Conservation (phyloP, 2,888 invertebrate genomes). For the Mactromeris polynyma region DNA sequence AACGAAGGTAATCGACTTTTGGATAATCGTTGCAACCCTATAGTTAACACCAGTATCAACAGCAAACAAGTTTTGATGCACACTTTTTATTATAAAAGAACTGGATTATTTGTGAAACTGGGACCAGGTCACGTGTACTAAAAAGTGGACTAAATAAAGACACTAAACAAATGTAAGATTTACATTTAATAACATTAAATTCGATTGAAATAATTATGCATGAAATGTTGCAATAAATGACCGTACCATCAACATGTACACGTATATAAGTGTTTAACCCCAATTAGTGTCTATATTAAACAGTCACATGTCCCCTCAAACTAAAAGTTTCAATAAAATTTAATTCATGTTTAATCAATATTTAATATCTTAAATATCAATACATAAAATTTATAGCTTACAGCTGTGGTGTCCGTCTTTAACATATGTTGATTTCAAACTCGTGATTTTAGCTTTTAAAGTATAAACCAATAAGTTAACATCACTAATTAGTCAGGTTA, state of each 20-base stretch:
- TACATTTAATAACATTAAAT: constrained; percentile 21
- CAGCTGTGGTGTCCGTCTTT: background rate
- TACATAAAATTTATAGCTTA: background rate
- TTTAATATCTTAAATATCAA: background rate
- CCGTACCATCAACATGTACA: background rate
- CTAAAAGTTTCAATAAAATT: background rate
- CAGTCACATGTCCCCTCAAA: background rate
- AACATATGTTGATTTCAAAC: background rate
- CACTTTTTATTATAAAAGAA: no score
- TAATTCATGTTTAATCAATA: background rate
- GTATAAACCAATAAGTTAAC: no score
- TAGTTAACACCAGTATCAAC: no score
- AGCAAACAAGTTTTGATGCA: no score
- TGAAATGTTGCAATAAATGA: background rate
- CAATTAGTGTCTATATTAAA: background rate
- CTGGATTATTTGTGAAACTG: no score
- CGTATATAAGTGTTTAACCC: background rate
- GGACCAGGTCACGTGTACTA: background rate
- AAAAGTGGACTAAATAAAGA: background rate
- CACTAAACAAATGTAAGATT: background rate
- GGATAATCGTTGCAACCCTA: no score
- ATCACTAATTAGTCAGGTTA: no score
- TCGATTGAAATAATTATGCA: constrained; percentile 11
- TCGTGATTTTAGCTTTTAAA: background rate
- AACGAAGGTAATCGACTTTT: no score